Evolutionary conservation across 2,797 vertebrate species (phyloP), one percentile per base, ranked within the genome.

Genomic region (Gobio occitaniae): DNA sequence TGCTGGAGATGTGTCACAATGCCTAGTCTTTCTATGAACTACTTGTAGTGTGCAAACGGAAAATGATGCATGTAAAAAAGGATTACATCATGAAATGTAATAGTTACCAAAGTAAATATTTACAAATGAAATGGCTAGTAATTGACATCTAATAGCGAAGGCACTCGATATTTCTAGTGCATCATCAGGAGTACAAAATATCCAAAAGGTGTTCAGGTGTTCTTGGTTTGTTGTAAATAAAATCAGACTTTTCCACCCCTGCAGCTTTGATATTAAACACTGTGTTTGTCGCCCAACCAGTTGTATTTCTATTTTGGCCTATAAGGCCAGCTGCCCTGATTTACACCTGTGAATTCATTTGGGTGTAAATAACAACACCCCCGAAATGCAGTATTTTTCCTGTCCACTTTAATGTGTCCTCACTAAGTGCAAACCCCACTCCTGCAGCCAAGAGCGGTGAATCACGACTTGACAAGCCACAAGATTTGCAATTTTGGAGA

Each of bases 311-410:
- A 52, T 11, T 36, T 47, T 32, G 54, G 63, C 69, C 77, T 74
- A 48, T 48, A 66, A 56, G 72, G 66, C 50, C 79, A 72, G 71
- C 66, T 72, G 75, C 78, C 83, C 84, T 74, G 36, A 65, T 81
- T 89, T 48, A 75, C 77, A 82, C 61, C 56, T 84, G 85, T 80
- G 87, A 86, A 87, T 84, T 70, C 15, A 61, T n/a, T 7, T 47
- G 61, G 21, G 21, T 76, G 77, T 85, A 87, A 87, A 56, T 83
- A 82, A 88, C 82, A 82, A 88, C 80, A 65, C 82, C 16, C 0
- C 71, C 17, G 6, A 83, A 47, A 80, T 41, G 36, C 68, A 17
- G 29, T 16, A 78, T 82, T 86, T 84, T 68, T 75, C 8, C 80
- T 76, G 19, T 68, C 65, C 82, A 78, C 76, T 87, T 82, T 84